These are phyloP conservation scores for Garrulus glandarius DNA, from an alignment of 2,797 vertebrate genomes.

Conservation along the genomic window DNA sequence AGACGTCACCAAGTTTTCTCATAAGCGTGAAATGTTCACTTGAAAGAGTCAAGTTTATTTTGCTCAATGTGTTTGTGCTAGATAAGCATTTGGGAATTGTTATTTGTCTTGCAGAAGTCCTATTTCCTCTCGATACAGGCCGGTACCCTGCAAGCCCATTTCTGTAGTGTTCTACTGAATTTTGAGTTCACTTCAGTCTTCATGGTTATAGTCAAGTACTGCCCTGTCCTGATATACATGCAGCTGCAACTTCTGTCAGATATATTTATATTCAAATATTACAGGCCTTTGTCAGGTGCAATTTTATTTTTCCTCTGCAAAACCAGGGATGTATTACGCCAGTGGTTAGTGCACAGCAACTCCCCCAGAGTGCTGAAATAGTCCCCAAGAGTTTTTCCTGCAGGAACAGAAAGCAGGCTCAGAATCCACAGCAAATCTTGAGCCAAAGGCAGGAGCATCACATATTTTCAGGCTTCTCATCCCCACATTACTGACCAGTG, in stretches of 20 bases:
- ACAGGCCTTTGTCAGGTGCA: background rate
- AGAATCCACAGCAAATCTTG: background rate
- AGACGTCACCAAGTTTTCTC: background rate
- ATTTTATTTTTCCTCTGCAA: background rate
- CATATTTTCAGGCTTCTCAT: background rate
- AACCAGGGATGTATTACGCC: background rate
- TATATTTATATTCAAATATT: constrained; percentile 1
- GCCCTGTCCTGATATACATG: background rate
- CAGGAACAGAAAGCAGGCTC: background rate
- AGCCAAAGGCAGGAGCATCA: background rate
- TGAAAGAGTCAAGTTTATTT: constrained; percentile 32
- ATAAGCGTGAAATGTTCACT: background rate
- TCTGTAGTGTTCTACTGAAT: background rate
- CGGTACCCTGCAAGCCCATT: background rate
- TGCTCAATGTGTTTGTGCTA: constrained; percentile 39
- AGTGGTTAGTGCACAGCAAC: background rate
- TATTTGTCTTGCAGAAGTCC: constrained; percentile 21
- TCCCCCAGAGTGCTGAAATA: background rate
- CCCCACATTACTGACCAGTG: background rate
- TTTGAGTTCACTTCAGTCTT: background rate
- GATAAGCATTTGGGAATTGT: constrained; percentile 45
- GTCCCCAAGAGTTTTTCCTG: background rate
- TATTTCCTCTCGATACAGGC: background rate
- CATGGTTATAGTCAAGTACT: background rate
- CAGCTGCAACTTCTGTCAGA: background rate